A percentile compares a stretch with the other conserved stretches of the same genome.
phyloP scores from a whole-genome alignment of 1,140 invertebrate genomes.

The Cotesia glomerata region DNA sequence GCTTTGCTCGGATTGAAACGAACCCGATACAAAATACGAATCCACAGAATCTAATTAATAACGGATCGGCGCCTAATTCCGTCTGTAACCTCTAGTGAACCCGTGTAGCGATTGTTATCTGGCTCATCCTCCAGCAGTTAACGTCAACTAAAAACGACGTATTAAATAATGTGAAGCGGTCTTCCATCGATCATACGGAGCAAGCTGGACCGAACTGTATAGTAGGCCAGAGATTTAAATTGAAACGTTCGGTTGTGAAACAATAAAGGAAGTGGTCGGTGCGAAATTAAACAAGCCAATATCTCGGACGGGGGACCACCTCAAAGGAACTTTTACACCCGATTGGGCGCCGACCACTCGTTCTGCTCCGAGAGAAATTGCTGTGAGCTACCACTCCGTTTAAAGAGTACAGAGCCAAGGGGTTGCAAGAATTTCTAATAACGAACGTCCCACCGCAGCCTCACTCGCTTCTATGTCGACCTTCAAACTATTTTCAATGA shows the following conservation, averaged over 20 bases:
- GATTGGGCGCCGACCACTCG: conserved; percentile 47
- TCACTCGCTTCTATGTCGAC: not conserved
- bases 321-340: conserved; percentile 59
- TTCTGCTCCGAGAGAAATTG: not conserved
- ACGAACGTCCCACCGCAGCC: conserved; percentile 39
- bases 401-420: not conserved
- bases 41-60: conserved; percentile 58
- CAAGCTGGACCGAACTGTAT: not conserved
- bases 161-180: no score
- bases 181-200: not conserved
- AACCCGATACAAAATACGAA: no score
- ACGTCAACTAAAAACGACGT: not conserved
- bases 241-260: conserved; percentile 39
- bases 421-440: conserved; percentile 55
- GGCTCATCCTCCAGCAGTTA: conserved; percentile 1
- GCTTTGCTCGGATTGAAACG: not conserved
- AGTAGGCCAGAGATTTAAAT: conserved; percentile 44
- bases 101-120: not conserved
- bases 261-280: conserved; percentile 35
- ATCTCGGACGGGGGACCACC: conserved; percentile 50
- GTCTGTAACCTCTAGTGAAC: not conserved
- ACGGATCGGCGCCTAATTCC: conserved; percentile 57
- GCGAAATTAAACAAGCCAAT: conserved; percentile 43
- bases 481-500: not conserved
- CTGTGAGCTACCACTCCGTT: not conserved